phyloP scores from a whole-genome alignment of 2,113 vertebrate species.

The Phylloscopus whistleri region DNA sequence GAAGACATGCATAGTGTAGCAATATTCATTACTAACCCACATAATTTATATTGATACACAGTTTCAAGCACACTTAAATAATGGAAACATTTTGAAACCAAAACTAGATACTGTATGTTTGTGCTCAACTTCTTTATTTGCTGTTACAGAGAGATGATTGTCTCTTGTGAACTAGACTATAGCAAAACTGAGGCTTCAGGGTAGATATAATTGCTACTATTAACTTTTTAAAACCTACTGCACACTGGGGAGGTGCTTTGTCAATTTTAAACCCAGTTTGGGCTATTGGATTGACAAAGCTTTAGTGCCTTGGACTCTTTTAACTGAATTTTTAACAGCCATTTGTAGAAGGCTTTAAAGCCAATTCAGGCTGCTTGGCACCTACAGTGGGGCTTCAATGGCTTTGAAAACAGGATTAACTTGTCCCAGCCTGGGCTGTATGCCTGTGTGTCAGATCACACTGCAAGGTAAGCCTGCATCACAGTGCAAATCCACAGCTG shows the following conservation, averaged over 20 bases:
- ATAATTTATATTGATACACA: not conserved
- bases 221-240: not conserved
- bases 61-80: not conserved
- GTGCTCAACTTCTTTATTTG: not conserved
- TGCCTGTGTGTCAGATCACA: not conserved
- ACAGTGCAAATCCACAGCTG: not conserved
- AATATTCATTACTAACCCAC: not conserved
- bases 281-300: not conserved
- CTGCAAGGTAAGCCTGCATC: not conserved
- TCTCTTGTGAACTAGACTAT: not conserved
- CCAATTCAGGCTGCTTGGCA: not conserved
- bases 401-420: not conserved
- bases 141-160: not conserved
- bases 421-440: not conserved
- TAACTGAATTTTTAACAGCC: not conserved
- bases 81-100: not conserved
- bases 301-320: not conserved
- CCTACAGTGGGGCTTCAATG: not conserved
- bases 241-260: not conserved
- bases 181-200: not conserved
- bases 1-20: not conserved
- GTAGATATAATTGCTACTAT: not conserved
- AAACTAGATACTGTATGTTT: not conserved
- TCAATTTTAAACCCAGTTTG: not conserved
- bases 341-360: not conserved